These are phyloP conservation scores for Thripadectes ignobilis DNA, from an alignment of 2,797 vertebrate species.

Conservation along the genomic window DNA sequence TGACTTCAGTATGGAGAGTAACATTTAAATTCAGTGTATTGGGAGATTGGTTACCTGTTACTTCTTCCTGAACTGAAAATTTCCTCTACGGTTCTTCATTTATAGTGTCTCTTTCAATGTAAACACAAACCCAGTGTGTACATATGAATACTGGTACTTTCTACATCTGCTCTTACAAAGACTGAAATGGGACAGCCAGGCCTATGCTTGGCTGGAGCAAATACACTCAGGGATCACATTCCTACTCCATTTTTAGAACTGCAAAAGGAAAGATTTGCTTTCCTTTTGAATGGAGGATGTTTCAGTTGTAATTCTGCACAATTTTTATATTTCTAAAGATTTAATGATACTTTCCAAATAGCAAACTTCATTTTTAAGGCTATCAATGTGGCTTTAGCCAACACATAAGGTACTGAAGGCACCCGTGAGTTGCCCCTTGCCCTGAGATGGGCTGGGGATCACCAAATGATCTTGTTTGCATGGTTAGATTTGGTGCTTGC, in stretches of 20 bases:
- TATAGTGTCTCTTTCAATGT: not conserved
- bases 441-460: not conserved
- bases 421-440: not conserved
- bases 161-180: not conserved
- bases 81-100: not conserved
- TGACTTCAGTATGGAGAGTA: not conserved
- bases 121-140: not conserved
- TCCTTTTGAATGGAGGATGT: not conserved
- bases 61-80: not conserved
- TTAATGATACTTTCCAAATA: not conserved
- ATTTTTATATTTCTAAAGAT: not conserved
- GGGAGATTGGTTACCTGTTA: not conserved
- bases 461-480: rapidly evolving
- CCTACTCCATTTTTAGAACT: not conserved
- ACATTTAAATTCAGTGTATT: not conserved
- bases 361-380: not conserved
- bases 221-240: not conserved
- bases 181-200: not conserved
- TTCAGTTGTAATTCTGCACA: not conserved
- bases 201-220: not conserved
- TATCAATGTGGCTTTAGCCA: not conserved
- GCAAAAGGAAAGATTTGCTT: not conserved
- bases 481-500: not conserved
- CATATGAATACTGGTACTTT: not conserved
- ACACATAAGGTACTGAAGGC: not conserved